A percentile compares a stretch with the other conserved stretches of the same genome.
Conservation (phyloP, 2,888 invertebrate species). For the Gasteruption jaculator region DNA sequence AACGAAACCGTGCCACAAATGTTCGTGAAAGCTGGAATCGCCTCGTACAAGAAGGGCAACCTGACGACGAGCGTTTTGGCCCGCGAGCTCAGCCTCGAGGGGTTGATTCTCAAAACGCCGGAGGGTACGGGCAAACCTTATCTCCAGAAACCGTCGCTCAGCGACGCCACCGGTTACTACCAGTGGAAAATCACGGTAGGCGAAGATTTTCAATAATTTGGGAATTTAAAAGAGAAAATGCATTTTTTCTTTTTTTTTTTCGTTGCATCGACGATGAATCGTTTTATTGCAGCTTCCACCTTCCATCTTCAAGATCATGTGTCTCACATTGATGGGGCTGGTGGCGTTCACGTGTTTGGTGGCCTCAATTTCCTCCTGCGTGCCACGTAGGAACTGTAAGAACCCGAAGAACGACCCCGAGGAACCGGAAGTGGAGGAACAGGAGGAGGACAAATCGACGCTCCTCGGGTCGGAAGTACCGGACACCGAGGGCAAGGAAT, state of each 20-base stretch:
- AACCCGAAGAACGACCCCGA: conserved; percentile 31
- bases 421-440: conserved; percentile 33
- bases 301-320: too few relatives aligned
- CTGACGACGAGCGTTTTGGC: conserved; percentile 42
- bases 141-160: conserved; percentile 65
- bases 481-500: conserved; percentile 36
- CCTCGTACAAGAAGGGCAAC: conserved; percentile 43
- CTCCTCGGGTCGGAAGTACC: conserved; percentile 32
- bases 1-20: conserved; percentile 42
- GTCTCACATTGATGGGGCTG: conserved; percentile 23
- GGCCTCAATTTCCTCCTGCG: conserved; percentile 28
- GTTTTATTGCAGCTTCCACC: too few relatives aligned
- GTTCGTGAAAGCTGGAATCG: conserved; percentile 42
- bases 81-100: conserved; percentile 38
- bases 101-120: conserved; percentile 41
- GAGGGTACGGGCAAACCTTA: conserved; percentile 53
- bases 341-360: conserved; percentile 20
- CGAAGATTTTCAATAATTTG: too few relatives aligned
- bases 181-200: conserved; percentile 66
- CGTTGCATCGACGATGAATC: too few relatives aligned
- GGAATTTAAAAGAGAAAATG: too few relatives aligned
- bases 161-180: conserved; percentile 63
- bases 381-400: conserved; percentile 28
- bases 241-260: too few relatives aligned
- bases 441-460: conserved; percentile 37